phyloP scores from a whole-genome alignment of 2,113 vertebrate genomes.

The Cavia porcellus region DNA sequence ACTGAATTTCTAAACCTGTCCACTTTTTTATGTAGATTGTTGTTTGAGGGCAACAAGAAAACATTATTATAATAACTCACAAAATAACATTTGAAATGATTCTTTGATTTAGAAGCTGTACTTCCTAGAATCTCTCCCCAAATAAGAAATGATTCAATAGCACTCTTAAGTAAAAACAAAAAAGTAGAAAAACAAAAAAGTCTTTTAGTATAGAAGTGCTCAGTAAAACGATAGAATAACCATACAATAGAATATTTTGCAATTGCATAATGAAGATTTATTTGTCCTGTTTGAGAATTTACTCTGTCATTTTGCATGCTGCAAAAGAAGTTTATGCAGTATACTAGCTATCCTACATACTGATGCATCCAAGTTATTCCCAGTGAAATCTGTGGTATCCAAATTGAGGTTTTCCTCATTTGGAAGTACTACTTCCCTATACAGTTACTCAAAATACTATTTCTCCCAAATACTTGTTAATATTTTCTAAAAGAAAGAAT shows the following conservation, averaged over 20 bases:
- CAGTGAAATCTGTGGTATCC: background rate
- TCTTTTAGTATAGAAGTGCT: background rate
- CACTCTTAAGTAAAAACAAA: constrained; percentile 23
- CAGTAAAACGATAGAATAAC: background rate
- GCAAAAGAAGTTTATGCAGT: background rate
- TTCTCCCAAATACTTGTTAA: background rate
- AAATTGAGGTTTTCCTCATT: background rate
- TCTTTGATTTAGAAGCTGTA: constrained; percentile 19
- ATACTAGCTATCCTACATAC: background rate
- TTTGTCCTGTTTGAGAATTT: constrained; percentile 21
- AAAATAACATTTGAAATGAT: constrained; percentile 48
- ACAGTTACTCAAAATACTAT: background rate
- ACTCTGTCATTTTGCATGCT: background rate
- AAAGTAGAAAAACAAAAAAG: background rate
- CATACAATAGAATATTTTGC: background rate
- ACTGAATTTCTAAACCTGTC: background rate
- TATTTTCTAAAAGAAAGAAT: constrained; percentile 52
- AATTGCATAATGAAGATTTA: background rate
- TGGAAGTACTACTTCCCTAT: background rate
- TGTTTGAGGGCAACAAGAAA: background rate
- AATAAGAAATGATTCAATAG: constrained; percentile 2
- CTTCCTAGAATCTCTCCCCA: background rate
- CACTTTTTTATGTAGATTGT: background rate
- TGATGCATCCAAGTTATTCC: background rate
- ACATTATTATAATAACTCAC: background rate